These are phyloP conservation scores for Lycocorax pyrrhopterus DNA, from an alignment of 2,113 vertebrate genomes.

Conservation along the genomic window DNA sequence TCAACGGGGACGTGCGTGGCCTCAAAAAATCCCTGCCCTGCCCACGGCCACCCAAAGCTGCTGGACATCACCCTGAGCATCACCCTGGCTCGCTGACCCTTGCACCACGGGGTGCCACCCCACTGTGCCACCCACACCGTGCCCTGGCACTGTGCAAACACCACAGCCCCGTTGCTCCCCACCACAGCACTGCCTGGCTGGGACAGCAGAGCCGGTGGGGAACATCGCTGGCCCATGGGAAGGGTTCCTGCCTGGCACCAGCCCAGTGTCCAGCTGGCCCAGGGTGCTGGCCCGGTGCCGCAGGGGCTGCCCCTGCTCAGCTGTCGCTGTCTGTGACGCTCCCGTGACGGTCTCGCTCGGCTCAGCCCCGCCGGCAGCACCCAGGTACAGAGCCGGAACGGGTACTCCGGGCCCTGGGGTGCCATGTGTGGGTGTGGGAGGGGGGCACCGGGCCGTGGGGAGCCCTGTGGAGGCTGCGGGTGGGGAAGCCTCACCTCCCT, in stretches of 20 bases:
- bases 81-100: not conserved
- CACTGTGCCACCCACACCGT: not conserved
- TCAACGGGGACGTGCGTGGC: fast-evolving
- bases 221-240: fast-evolving
- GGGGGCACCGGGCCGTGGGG: fast-evolving
- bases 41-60: too few relatives aligned
- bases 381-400: not conserved
- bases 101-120: fast-evolving
- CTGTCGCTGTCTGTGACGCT: conserved; percentile 47
- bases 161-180: fast-evolving
- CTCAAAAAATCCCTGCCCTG: fast-evolving
- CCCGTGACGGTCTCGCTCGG: fast-evolving
- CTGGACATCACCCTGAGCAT: not conserved
- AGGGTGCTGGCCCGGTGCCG: not conserved
- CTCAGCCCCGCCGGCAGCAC: not conserved
- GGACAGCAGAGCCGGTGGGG: not conserved
- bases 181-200: fast-evolving
- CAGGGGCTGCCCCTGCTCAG: not conserved
- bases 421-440: fast-evolving
- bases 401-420: not conserved
- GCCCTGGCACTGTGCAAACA: not conserved
- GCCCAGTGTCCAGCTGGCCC: not conserved
- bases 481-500: fast-evolving
- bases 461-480: fast-evolving
- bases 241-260: not conserved